Percentiles rank a stretch among this genome's conserved stretches.
These are phyloP conservation scores for Amorpha juglandis DNA, from an alignment of 2,888 invertebrate species.

Conservation along the genomic window DNA sequence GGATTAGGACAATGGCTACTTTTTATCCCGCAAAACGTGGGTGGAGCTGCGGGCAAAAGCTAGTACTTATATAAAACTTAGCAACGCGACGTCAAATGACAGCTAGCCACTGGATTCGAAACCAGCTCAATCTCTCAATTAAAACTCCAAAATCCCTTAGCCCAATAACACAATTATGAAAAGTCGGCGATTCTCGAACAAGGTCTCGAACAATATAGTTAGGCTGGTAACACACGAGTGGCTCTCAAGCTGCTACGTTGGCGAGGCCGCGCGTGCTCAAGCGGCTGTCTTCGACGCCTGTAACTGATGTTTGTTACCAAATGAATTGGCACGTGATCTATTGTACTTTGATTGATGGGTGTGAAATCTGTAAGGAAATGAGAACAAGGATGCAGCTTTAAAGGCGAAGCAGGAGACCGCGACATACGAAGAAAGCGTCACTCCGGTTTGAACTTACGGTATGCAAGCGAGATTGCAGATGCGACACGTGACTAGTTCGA, in stretches of 20 bases:
- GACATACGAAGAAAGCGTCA: background rate
- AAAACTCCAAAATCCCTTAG: background rate
- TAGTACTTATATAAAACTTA: background rate
- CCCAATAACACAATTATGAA: background rate
- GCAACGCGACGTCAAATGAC: background rate
- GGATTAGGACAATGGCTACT: too few relatives aligned
- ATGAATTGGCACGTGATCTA: constrained; percentile 25
- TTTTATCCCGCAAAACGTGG: too few relatives aligned
- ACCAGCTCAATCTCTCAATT: background rate
- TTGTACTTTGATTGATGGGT: constrained; percentile 5
- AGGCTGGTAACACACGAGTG: constrained; percentile 9
- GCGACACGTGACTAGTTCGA: too few relatives aligned
- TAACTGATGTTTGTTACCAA: constrained; percentile 33
- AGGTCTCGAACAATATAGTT: constrained; percentile 7
- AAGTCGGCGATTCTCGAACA: background rate
- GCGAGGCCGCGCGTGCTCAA: constrained; percentile 36
- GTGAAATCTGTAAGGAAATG: background rate
- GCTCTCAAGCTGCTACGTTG: constrained; percentile 24
- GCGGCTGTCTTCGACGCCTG: constrained; percentile 33
- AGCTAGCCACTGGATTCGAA: background rate
- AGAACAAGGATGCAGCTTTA: background rate
- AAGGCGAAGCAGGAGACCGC: background rate
- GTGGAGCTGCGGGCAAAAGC: too few relatives aligned
- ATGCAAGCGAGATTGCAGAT: too few relatives aligned
- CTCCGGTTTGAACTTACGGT: too few relatives aligned